A percentile compares a stretch with the other conserved stretches of the same genome.
These are phyloP conservation scores for Lagopus muta DNA, from an alignment of 2,113 vertebrate genomes.

Conservation along the genomic window DNA sequence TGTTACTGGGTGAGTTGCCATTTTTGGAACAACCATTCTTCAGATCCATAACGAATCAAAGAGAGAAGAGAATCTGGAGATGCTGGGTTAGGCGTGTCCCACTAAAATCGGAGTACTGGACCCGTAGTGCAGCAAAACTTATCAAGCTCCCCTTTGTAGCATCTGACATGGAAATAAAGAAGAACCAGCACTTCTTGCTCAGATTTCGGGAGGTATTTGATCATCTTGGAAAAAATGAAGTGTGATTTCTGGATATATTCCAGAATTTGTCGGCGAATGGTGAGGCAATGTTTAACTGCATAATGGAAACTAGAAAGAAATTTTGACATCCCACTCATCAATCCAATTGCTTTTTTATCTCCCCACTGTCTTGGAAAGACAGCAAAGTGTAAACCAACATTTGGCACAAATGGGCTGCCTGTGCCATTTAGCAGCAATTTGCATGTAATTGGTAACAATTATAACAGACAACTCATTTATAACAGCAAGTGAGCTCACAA, in stretches of 20 bases:
- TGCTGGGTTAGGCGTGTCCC: not conserved
- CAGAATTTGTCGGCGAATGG: conserved; percentile 54
- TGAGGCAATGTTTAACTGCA: conserved; percentile 67
- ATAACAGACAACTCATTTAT: conserved; percentile 62
- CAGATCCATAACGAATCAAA: not conserved
- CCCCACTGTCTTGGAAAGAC: conserved; percentile 67
- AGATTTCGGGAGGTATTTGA: conserved; percentile 45
- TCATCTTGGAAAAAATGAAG: conserved; percentile 69
- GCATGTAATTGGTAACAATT: conserved; percentile 69
- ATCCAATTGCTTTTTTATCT: conserved; percentile 73
- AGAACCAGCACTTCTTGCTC: conserved; percentile 20
- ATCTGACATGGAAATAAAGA: conserved; percentile 52
- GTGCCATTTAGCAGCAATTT: conserved; percentile 65
- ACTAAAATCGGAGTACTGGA: not conserved
- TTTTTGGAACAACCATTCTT: conserved; percentile 27
- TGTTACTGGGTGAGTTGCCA: not conserved
- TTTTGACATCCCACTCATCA: conserved; percentile 65
- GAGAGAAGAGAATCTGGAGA: not conserved
- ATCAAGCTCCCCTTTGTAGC: conserved; percentile 42
- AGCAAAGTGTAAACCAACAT: conserved; percentile 73
- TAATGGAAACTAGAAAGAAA: conserved; percentile 68
- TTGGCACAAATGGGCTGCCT: conserved; percentile 69
- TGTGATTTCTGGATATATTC: conserved; percentile 67
- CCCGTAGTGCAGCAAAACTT: conserved; percentile 9
- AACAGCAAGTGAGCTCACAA: conserved; percentile 48